Evolutionary conservation across 1,140 invertebrate genomes (phyloP).

Genomic region (Mercenaria mercenaria): DNA sequence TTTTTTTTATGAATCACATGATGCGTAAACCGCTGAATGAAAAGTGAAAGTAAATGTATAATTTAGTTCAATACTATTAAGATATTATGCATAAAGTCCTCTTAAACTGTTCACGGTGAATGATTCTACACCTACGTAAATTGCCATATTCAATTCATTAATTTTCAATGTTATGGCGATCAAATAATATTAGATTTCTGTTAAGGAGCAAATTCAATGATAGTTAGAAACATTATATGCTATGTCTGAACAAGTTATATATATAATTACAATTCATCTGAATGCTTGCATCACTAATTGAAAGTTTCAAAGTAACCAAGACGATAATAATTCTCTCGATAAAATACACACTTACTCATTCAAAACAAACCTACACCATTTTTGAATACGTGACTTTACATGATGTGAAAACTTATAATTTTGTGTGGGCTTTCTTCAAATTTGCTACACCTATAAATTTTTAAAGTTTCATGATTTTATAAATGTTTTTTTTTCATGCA

Average conservation of each 20-base stretch:
- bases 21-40: not conserved
- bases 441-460: too few species aligned
- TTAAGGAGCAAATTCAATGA: not conserved
- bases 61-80: not conserved
- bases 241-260: not conserved
- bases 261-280: not conserved
- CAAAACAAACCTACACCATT: too few species aligned
- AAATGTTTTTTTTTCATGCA: too few species aligned
- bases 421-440: too few species aligned
- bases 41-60: constrained; percentile 2
- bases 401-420: too few species aligned
- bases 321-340: not conserved
- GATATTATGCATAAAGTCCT: not conserved
- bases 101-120: not conserved
- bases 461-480: too few species aligned
- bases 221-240: not conserved
- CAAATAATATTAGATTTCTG: not conserved
- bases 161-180: constrained; percentile 8
- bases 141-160: not conserved
- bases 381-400: too few species aligned
- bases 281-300: not conserved
- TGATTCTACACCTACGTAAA: not conserved
- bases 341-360: too few species aligned
- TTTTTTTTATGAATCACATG: not conserved
- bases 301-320: not conserved